Base-by-base conservation (phyloP, 2,888 invertebrate species). In the Himalopsyche japonica region DNA sequence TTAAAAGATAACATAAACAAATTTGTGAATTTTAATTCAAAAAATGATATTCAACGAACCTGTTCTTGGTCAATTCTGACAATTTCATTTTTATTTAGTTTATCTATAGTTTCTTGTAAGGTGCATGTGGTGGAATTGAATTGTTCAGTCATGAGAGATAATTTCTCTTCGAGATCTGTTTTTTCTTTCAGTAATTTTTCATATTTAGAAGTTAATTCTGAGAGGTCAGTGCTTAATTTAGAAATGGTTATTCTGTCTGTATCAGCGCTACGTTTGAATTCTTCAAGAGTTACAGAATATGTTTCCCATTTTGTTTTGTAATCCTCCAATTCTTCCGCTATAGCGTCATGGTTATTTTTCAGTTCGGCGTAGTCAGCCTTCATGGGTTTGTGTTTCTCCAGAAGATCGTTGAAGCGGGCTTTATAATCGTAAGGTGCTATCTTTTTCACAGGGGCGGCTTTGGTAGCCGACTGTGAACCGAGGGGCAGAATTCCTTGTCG, bases 371-470 rank as follows among this genome's bases (percentile, higher is more conserved):
- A 89, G 85, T 91, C 90, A 0, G 88, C 88, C 81, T 91, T 91
- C 1, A 93, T 87, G 0, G 86, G 85, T 70, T 90, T 90, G 79
- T 92, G 89, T 87, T 93, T 92, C 48, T 92, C 91, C 3, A 89
- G 88, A n/a, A 94, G 88, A 85, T 91, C 90, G 57, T 90, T 88
- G 84, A 91, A 91, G 0, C 93, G 91, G 30, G 92, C 92, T 87
- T 93, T 92, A 82, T 91, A 92, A 86, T 93, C 92, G 87, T 93
- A 92, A 0, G 92, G 89, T 0, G 91, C 89, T 24, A 91, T 90
- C 18, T 92, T 89, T 87, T 92, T 92, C n/a, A 77, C 30, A 0
- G 82, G 76, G 24, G 78, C 79, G 30, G 47, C 27, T 24, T 20
- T 27, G 10, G 64, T 30, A 20, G 82, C 37, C 27, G 70, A 37